These are phyloP conservation scores for Egretta garzetta DNA, from an alignment of 2,113 vertebrate species.

Conservation along the genomic window DNA sequence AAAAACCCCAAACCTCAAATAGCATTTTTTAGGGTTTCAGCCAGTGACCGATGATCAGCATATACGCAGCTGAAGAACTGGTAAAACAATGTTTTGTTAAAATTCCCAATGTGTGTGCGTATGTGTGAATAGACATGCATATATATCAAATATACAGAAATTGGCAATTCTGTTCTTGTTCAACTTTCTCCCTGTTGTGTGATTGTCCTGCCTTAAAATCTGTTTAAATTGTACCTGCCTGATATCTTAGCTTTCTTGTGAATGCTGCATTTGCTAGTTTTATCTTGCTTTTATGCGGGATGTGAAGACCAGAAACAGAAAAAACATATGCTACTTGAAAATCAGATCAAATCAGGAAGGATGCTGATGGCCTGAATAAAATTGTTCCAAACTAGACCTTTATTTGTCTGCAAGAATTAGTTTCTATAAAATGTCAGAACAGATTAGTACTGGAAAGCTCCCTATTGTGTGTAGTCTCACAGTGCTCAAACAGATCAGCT, in stretches of 20 bases:
- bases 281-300: constrained; percentile 29
- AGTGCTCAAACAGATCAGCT: constrained; percentile 25
- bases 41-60: not conserved
- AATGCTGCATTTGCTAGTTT: constrained; percentile 54
- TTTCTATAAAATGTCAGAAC: constrained; percentile 50
- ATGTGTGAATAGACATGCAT: not conserved
- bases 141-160: constrained; percentile 11
- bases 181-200: not conserved
- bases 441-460: constrained; percentile 36
- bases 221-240: constrained; percentile 30
- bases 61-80: not conserved
- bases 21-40: not conserved
- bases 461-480: not conserved
- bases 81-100: not conserved
- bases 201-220: constrained; percentile 43
- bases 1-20: not conserved
- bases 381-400: constrained; percentile 48
- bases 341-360: constrained; percentile 28
- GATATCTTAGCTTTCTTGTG: constrained; percentile 15
- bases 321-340: constrained; percentile 32
- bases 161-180: constrained; percentile 16
- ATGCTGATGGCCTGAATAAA: constrained; percentile 35
- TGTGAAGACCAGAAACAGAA: constrained; percentile 26
- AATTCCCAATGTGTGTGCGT: not conserved
- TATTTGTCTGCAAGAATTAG: constrained; percentile 50